phyloP scores from a whole-genome alignment of 2,888 invertebrate species.

The Ryuthela nishihirai region DNA sequence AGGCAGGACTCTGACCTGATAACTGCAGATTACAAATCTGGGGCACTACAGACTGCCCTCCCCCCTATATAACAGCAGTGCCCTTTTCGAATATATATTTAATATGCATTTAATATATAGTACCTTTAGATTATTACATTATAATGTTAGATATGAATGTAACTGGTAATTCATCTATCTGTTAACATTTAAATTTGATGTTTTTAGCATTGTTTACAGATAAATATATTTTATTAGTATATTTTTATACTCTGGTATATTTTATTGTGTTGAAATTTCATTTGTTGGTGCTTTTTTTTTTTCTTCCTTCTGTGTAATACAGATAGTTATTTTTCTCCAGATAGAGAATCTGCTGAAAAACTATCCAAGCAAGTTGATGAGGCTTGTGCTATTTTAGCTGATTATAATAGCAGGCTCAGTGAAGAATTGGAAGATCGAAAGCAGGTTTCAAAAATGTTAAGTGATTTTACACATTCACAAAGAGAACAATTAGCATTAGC shows the following conservation, averaged over 20 bases:
- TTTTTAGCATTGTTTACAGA: too few relatives aligned
- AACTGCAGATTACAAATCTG: too few relatives aligned
- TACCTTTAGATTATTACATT: background rate
- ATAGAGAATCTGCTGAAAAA: slow-evolving; percentile 72
- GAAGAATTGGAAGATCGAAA: slow-evolving; percentile 87
- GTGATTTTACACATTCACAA: slow-evolving; percentile 75
- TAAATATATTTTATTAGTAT: too few relatives aligned
- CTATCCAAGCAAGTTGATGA: slow-evolving; percentile 80
- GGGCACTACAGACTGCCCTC: too few relatives aligned
- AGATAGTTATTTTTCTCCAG: slow-evolving; percentile 53
- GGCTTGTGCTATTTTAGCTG: slow-evolving; percentile 77
- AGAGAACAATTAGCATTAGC: slow-evolving; percentile 79
- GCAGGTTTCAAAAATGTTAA: slow-evolving; percentile 76
- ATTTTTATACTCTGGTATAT: too few relatives aligned
- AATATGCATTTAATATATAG: background rate
- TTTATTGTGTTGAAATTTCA: too few relatives aligned
- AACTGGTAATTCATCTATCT: background rate
- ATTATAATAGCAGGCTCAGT: slow-evolving; percentile 81
- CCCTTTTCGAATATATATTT: too few relatives aligned
- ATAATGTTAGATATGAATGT: background rate
- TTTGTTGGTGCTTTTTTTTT: too few relatives aligned
- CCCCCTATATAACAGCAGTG: too few relatives aligned
- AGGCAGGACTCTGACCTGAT: too few relatives aligned
- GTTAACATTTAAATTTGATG: too few relatives aligned
- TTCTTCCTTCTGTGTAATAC: too few relatives aligned